Conservation (phyloP, 2,888 invertebrate genomes). For the Timandra comae region DNA sequence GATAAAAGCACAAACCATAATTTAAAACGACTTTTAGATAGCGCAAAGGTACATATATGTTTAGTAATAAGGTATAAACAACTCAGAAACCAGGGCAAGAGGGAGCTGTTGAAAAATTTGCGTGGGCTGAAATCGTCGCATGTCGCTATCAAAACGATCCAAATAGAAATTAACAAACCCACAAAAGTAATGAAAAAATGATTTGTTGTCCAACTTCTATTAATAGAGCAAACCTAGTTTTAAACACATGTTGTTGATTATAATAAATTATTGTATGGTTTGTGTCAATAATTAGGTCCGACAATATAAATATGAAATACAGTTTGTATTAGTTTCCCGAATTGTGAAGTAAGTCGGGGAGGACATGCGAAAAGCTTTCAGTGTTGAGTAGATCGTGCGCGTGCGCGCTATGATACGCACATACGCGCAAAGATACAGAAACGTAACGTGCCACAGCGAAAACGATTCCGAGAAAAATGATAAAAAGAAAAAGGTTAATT, state of each 20-base stretch:
- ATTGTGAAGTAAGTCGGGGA: conserved; percentile 33
- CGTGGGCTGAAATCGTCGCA: conserved; percentile 26
- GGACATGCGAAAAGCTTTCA: conserved; percentile 41
- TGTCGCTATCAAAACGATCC: conserved; percentile 23
- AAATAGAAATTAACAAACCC: conserved; percentile 17
- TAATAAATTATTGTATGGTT: conserved; percentile 7
- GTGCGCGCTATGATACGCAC: conserved; percentile 39
- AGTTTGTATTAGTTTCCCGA: conserved; percentile 20
- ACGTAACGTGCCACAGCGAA: conserved; percentile 22
- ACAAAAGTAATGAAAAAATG: conserved; percentile 9
- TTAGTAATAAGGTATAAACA: no score
- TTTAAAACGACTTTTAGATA: no score
- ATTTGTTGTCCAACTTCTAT: conserved; percentile 8
- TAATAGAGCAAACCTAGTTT: not conserved
- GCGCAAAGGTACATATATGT: no score
- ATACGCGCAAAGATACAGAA: conserved; percentile 32
- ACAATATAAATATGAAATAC: conserved; percentile 17
- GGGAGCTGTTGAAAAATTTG: conserved; percentile 27
- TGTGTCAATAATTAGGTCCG: conserved; percentile 17
- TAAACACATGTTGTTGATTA: conserved; percentile 1
- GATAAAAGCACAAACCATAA: no score
- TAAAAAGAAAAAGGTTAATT: conserved; percentile 35
- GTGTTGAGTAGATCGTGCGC: conserved; percentile 43
- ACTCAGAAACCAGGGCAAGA: no score
- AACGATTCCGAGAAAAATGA: conserved; percentile 39